Evolutionary conservation across 2,888 invertebrate species (phyloP), one percentile per base, ranked within the genome.

Genomic region (Euproctis similis): DNA sequence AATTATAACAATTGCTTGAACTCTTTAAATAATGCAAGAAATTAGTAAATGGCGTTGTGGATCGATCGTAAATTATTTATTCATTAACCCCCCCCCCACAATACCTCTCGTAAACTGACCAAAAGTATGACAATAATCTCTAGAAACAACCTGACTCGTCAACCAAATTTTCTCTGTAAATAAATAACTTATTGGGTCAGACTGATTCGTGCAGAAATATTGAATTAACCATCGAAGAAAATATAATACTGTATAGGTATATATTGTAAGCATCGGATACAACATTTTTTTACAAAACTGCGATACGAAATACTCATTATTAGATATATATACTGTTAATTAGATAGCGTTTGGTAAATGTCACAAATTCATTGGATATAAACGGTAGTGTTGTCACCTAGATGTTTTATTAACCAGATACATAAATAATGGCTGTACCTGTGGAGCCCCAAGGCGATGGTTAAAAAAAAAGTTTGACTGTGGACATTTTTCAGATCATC

Each of bases 101-200:
- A 53, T 60, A 42, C 50, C 59, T 55, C 55, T 67, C 63, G 61
- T 62, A 53, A 74, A 70, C 71, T 75, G 84, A 82, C 82, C 84
- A 82, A 81, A 59, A 68, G 60, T 68, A 69, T 71, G 84, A 82
- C 84, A 82, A 82, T 82, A 82, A 82, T 76, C 67, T 77, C 66
- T 80, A 76, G 73, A 74, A 61, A 63, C 75, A 67, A 68, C 72
- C 73, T 74, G 59, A 68, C 63, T 63, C 59, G 59, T 59, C 68
- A 67, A 52, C 58, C n/a, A n/a, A n/a, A n/a, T n/a, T n/a, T 57
- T 66, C 56, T 58, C 53, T 66, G 55, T 65, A 61, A 51, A 61
- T 58, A 19, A n/a, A n/a, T n/a, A n/a, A n/a, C n/a, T n/a, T n/a
- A n/a, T n/a, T n/a, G n/a, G n/a, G n/a, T n/a, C n/a, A n/a, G n/a